Percentiles rank a stretch among this genome's conserved stretches.
These are phyloP conservation scores for Drosophila prolongata DNA, from an alignment of 2,888 invertebrate species.

Conservation along the genomic window DNA sequence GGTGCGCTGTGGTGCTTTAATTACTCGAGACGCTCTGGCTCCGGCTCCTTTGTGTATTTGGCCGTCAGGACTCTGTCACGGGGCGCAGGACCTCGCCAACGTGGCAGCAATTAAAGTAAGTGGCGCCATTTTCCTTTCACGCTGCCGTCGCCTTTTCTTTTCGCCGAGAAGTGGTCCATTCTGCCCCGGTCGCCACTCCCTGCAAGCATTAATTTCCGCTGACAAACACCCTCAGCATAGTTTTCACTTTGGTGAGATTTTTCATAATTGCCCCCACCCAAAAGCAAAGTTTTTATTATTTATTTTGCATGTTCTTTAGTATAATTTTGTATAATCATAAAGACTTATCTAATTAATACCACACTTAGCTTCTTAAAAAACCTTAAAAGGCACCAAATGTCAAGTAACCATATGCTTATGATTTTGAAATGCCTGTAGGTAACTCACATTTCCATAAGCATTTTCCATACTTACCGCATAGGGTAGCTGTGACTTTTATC, in stretches of 20 bases:
- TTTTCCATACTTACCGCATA: not conserved
- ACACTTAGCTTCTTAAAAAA: not conserved
- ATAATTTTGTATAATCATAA: conserved; percentile 9
- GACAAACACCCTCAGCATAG: conserved; percentile 40
- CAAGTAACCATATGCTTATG: not conserved
- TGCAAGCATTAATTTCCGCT: conserved; percentile 40
- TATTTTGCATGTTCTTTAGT: conserved; percentile 5
- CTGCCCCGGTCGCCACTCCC: not conserved
- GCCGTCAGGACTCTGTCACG: conserved; percentile 7
- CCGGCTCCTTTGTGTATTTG: conserved; percentile 40
- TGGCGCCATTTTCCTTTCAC: conserved; percentile 61
- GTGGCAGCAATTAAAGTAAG: conserved; percentile 72
- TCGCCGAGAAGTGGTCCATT: conserved; percentile 23
- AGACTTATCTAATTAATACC: not conserved
- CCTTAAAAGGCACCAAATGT: not conserved
- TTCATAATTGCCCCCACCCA: conserved; percentile 33
- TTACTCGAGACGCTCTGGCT: conserved; percentile 59
- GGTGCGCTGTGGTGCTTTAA: conserved; percentile 62
- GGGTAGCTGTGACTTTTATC: not conserved
- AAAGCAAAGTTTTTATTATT: conserved; percentile 3
- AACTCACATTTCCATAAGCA: too few species aligned
- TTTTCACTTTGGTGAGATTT: conserved; percentile 37
- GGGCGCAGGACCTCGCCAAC: conserved; percentile 27
- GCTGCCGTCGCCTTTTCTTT: conserved; percentile 36
- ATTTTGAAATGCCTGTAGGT: too few species aligned